A percentile compares a stretch with the other conserved stretches of the same genome.
phyloP scores from a whole-genome alignment of 1,140 invertebrate genomes.

The Steinernema feltiae region DNA sequence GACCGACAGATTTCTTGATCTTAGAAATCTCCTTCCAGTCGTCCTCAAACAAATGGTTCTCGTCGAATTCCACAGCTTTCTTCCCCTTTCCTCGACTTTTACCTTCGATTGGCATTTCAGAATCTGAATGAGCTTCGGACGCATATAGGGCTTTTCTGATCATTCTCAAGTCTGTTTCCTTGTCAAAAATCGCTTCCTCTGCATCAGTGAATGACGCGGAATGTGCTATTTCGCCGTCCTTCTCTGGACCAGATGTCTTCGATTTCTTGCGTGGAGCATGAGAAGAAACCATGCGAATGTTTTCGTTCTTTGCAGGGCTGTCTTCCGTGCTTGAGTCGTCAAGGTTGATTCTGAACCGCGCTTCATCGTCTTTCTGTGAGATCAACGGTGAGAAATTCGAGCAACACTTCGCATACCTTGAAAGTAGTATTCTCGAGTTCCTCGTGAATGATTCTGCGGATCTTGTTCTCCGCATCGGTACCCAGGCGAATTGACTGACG shows the following conservation, averaged over 20 bases:
- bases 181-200: neutral
- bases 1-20: neutral
- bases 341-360: neutral
- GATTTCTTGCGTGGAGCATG: neutral
- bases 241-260: neutral
- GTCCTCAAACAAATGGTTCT: slow-evolving; percentile 27
- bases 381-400: neutral
- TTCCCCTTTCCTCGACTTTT: slow-evolving; percentile 3
- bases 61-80: slow-evolving; percentile 22
- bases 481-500: neutral
- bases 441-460: slow-evolving; percentile 19
- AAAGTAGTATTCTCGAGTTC: slow-evolving; percentile 6
- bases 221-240: neutral
- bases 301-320: neutral
- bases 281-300: neutral
- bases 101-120: neutral
- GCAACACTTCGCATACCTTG: neutral
- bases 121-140: neutral
- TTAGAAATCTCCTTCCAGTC: slow-evolving; percentile 25
- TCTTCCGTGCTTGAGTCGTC: neutral
- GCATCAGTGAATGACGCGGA: neutral
- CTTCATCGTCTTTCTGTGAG: neutral
- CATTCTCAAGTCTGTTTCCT: slow-evolving; percentile 3
- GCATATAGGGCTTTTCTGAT: neutral
- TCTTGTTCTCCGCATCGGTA: slow-evolving; percentile 16